Evolutionary conservation across 2,113 vertebrate species (phyloP).

Genomic region (Scopus umbretta): DNA sequence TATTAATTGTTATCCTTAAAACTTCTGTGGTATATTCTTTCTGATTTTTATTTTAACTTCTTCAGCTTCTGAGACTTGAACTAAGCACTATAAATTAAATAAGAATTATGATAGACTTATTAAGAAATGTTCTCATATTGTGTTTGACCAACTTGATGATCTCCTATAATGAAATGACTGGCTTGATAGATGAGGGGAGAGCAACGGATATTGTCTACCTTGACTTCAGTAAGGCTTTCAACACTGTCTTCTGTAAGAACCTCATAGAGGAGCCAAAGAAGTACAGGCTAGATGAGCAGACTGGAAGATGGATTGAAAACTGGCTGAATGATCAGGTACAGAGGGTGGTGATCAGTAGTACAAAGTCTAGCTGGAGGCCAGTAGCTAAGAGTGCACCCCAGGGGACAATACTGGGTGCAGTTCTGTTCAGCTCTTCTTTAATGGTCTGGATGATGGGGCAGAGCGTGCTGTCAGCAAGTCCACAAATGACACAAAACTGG

Average conservation of each 20-base stretch:
- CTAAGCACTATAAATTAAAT: not conserved
- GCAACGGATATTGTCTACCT: not conserved
- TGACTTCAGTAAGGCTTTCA: not conserved
- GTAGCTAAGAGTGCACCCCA: not conserved
- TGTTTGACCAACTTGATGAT: not conserved
- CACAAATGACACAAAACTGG: too few species aligned
- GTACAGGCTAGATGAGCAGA: not conserved
- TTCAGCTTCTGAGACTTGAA: not conserved
- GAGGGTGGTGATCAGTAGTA: not conserved
- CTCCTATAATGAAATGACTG: not conserved
- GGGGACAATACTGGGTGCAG: fast-evolving
- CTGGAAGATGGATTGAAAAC: not conserved
- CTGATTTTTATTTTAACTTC: not conserved
- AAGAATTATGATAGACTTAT: not conserved
- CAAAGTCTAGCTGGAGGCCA: not conserved
- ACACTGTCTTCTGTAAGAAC: not conserved
- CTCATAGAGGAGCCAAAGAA: not conserved
- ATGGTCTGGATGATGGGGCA: not conserved
- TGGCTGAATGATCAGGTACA: not conserved
- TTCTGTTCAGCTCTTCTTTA: not conserved
- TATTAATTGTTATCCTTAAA: not conserved
- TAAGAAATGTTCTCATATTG: not conserved
- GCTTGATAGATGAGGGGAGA: not conserved
- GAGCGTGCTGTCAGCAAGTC: not conserved
- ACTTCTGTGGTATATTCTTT: not conserved